Conservation (phyloP, 2,113 vertebrate species). For the Danionella cerebrum region DNA sequence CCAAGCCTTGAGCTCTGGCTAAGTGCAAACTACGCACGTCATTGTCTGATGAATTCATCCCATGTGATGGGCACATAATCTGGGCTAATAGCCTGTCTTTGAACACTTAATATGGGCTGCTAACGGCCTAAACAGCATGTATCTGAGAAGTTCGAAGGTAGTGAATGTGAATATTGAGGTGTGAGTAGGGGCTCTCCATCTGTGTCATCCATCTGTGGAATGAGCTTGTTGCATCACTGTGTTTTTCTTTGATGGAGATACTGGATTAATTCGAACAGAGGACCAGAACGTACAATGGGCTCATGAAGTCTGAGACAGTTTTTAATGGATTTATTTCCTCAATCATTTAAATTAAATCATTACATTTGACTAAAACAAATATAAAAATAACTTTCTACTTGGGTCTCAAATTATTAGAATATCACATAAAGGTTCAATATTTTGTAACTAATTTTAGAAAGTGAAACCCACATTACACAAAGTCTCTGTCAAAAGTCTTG, state of each 20-base stretch:
- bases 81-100: slow-evolving; percentile 28
- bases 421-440: too few relatives aligned
- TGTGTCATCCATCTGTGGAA: slow-evolving; percentile 66
- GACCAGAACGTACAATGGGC: slow-evolving; percentile 23
- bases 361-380: too few relatives aligned
- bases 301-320: slow-evolving; percentile 22
- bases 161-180: slow-evolving; percentile 37
- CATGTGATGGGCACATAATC: slow-evolving; percentile 34
- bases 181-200: slow-evolving; percentile 55
- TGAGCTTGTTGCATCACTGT: slow-evolving; percentile 47
- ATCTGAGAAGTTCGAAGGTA: slow-evolving; percentile 33
- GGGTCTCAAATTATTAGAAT: too few relatives aligned
- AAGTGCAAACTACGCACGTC: slow-evolving; percentile 44
- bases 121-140: slow-evolving; percentile 17
- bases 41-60: slow-evolving; percentile 53
- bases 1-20: slow-evolving; percentile 12
- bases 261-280: slow-evolving; percentile 10
- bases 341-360: too few relatives aligned
- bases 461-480: too few relatives aligned
- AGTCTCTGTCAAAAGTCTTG: too few relatives aligned
- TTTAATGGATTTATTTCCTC: too few relatives aligned
- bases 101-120: slow-evolving; percentile 33
- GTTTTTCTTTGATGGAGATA: slow-evolving; percentile 11
- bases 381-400: too few relatives aligned
- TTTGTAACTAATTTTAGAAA: too few relatives aligned